These are phyloP conservation scores for Hybognathus amarus DNA, from an alignment of 2,797 vertebrate genomes.

Conservation along the genomic window DNA sequence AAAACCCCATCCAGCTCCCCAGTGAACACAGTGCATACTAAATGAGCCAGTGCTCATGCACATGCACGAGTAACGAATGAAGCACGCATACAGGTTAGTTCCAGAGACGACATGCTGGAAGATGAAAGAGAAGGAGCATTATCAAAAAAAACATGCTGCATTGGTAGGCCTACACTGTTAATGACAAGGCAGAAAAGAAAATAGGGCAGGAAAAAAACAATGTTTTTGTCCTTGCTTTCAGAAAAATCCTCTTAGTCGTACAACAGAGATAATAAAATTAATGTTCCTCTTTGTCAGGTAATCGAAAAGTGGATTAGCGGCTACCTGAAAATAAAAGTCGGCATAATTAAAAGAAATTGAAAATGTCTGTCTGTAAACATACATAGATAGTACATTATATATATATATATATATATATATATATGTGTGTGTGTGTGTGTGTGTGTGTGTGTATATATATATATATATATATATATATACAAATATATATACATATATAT, in stretches of 20 bases:
- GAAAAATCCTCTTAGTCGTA: conserved; percentile 20
- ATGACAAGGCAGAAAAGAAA: conserved; percentile 16
- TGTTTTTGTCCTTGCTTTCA: conserved; percentile 20
- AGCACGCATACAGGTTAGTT: conserved; percentile 22
- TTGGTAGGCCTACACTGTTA: neutral
- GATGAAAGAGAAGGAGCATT: conserved; percentile 14
- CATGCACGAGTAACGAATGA: neutral
- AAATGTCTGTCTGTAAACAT: neutral
- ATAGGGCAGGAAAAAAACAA: neutral
- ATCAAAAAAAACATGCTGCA: conserved; percentile 17
- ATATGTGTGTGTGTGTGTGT: too few relatives aligned
- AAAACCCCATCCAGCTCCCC: conserved; percentile 9
- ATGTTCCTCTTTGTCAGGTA: neutral
- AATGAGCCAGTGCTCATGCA: conserved; percentile 1
- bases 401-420: too few relatives aligned
- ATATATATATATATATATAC: too few relatives aligned
- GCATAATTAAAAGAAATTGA: neutral
- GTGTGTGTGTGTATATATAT: too few relatives aligned
- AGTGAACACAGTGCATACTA: conserved; percentile 12
- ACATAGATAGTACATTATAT: neutral
- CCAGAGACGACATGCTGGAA: conserved; percentile 10
- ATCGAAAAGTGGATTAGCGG: conserved; percentile 3
- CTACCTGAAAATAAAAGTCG: neutral
- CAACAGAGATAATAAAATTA: conserved; percentile 4
- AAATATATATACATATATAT: too few relatives aligned